A percentile compares a stretch with the other conserved stretches of the same genome.
Conservation (phyloP, 1,140 invertebrate genomes). For the Leptinotarsa lineolata region DNA sequence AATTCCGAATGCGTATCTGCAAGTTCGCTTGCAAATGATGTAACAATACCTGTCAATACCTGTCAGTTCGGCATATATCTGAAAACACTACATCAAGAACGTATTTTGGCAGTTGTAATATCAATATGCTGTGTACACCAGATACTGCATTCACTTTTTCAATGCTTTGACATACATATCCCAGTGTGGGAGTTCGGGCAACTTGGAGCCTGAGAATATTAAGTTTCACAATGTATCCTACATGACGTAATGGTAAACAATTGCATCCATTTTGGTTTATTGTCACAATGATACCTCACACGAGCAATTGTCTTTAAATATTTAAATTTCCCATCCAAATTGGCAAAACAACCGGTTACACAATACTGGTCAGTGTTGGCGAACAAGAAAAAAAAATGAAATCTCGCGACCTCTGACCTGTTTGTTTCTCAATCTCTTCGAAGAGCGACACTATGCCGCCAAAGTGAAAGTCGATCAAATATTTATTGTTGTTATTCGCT, state of each 20-base stretch:
- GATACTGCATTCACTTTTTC: too few relatives aligned
- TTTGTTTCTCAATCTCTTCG: neutral
- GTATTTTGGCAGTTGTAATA: too few relatives aligned
- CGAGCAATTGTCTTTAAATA: neutral
- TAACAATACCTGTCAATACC: too few relatives aligned
- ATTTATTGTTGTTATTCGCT: neutral
- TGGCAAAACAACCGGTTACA: slow-evolving; percentile 4
- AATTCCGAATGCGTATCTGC: too few relatives aligned
- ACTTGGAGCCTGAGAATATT: neutral
- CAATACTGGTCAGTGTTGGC: neutral
- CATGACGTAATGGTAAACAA: neutral
- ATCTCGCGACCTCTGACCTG: neutral
- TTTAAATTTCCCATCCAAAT: neutral
- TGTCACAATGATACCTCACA: neutral
- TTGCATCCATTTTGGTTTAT: neutral
- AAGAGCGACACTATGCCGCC: neutral
- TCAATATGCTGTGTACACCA: too few relatives aligned
- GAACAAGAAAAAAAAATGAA: neutral
- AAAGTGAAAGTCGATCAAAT: slow-evolving; percentile 8
- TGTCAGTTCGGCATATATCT: too few relatives aligned
- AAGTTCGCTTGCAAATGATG: too few relatives aligned
- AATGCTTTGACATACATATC: too few relatives aligned
- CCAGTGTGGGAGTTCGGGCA: neutral
- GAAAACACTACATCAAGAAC: too few relatives aligned
- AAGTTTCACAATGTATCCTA: neutral